Conservation (phyloP, 2,888 invertebrate genomes). For the Malthinus flaveolus region DNA sequence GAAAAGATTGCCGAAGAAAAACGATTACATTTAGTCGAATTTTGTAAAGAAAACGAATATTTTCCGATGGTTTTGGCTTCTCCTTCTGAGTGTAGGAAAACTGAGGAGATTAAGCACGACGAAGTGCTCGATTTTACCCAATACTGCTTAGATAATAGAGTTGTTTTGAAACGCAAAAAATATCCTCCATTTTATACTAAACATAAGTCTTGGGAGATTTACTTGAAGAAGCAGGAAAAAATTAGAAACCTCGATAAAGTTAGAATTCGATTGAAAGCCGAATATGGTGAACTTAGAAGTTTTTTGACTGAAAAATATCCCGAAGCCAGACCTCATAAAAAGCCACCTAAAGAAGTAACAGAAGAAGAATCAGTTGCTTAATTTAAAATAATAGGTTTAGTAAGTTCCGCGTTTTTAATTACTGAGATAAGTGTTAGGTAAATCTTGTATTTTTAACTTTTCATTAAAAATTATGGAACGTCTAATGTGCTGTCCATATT, state of each 20-base stretch:
- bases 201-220: constrained; percentile 65
- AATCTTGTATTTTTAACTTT: too few species aligned
- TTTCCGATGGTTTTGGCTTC: constrained; percentile 84
- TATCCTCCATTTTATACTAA: constrained; percentile 70
- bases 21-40: constrained; percentile 86
- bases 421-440: constrained; percentile 8
- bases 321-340: constrained; percentile 57
- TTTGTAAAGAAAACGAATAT: constrained; percentile 70
- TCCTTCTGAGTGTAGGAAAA: constrained; percentile 65
- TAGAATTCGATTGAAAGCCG: constrained; percentile 62
- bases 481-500: too few species aligned
- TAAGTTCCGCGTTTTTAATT: too few species aligned
- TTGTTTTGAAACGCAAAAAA: constrained; percentile 68
- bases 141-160: constrained; percentile 71
- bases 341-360: constrained; percentile 34
- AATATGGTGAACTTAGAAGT: constrained; percentile 74
- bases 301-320: constrained; percentile 76
- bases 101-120: constrained; percentile 64
- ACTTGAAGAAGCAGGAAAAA: constrained; percentile 70
- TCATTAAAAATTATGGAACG: too few species aligned
- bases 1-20: constrained; percentile 88
- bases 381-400: too few species aligned
- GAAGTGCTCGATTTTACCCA: constrained; percentile 72
- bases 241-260: constrained; percentile 73
- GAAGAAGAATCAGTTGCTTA: not conserved